Evolutionary conservation across 2,113 vertebrate species (phyloP).

Genomic region (Bambusicola thoracicus): DNA sequence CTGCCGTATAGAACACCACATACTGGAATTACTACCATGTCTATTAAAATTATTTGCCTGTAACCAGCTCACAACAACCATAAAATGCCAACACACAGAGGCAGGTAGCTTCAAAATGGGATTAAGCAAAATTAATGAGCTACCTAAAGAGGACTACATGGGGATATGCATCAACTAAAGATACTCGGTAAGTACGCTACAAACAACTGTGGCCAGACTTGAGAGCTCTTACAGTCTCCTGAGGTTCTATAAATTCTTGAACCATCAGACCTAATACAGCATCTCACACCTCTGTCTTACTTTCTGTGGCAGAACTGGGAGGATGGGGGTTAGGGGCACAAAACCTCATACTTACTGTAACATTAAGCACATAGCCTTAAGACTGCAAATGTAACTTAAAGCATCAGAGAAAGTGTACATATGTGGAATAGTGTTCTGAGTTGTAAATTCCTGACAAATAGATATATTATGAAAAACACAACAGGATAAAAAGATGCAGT

Average conservation of each 20-base stretch:
- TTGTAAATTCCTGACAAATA: not conserved
- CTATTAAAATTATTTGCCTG: not conserved
- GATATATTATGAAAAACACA: rapidly evolving
- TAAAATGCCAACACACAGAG: not conserved
- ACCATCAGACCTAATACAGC: not conserved
- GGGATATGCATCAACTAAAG: rapidly evolving
- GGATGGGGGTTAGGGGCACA: not conserved
- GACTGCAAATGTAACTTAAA: not conserved
- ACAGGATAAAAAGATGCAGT: not conserved
- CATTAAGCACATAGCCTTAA: not conserved
- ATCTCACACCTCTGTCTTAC: not conserved
- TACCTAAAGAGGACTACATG: not conserved
- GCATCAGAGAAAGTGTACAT: not conserved
- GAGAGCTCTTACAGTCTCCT: not conserved
- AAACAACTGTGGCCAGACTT: not conserved
- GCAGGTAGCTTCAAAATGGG: not conserved
- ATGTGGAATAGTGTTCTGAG: rapidly evolving
- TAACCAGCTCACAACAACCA: not conserved
- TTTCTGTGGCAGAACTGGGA: not conserved
- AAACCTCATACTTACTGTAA: not conserved
- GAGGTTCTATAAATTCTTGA: not conserved
- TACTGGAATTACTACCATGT: not conserved
- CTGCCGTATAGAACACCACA: rapidly evolving
- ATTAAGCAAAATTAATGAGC: not conserved
- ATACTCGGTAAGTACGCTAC: not conserved